Evolutionary conservation across 1,140 invertebrate genomes (phyloP), one percentile per base, ranked within the genome.

Genomic region (Meloidogyne chitwoodi): DNA sequence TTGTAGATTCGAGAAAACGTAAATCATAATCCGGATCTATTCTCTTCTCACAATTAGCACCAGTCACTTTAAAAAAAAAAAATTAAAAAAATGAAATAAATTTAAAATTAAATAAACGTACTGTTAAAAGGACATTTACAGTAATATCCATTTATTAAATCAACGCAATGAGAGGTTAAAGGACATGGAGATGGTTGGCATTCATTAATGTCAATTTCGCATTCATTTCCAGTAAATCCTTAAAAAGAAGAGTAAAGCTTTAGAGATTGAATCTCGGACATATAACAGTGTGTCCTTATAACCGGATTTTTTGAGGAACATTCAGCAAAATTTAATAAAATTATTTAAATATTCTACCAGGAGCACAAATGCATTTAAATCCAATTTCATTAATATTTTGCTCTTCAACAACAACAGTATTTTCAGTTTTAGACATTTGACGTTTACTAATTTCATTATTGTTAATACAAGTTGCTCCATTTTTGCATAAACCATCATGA

Each of bases 11-110:
- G 83, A 93, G 94, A 84, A 97, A 94, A 90, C 93, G 94, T 1
- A 97, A 88, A 85, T 98, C 95, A 84, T 96, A 97, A 87, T 97
- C 94, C 10, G 95, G 93, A 88, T 94, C 94, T 68, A 97, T 94
- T 14, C 92, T 92, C 91, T 97, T 97, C 87, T 95, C 91, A 82
- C 95, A 98, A 84, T 96, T 94, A 87, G 96, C 93, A 61, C 95
- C 94, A 71, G 95, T 97, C 78, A 95, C 68, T 70, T 38, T 6
- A 44, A 38, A 19, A 34, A 24, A 44, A n/a, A 38, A 24, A 69
- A 41, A 34, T 41, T 24, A 29, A 41, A 69, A 29, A 24, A 19
- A 38, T 19, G 90, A 86, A 96, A 96, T 88, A 96, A 95, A 41
- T 94, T 94, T 90, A 94, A 96, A 87, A 94, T 93, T 84, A 94